Evolutionary conservation across 2,797 vertebrate species (phyloP).

Genomic region (Sebastiscus tertius): DNA sequence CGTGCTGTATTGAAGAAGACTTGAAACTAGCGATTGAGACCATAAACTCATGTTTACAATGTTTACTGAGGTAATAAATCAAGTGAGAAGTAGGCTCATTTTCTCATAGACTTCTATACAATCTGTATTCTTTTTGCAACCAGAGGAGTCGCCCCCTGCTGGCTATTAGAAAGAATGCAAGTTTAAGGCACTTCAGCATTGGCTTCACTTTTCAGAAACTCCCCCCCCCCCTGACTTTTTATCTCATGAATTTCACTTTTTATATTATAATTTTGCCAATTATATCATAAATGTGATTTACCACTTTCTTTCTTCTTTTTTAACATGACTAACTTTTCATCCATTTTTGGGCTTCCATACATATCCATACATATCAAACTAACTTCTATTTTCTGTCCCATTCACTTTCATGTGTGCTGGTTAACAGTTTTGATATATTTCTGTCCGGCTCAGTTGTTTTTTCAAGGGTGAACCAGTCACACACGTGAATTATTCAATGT

Average conservation of each 20-base stretch:
- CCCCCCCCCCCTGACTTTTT: not conserved
- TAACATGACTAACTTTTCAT: not conserved
- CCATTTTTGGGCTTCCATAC: not conserved
- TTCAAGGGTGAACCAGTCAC: conserved; percentile 33
- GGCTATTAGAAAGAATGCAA: too few relatives aligned
- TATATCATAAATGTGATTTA: not conserved
- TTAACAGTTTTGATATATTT: not conserved
- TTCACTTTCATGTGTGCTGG: not conserved
- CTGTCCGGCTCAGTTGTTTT: conserved; percentile 23
- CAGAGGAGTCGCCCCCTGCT: too few relatives aligned
- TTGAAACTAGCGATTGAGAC: too few relatives aligned
- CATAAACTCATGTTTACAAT: too few relatives aligned
- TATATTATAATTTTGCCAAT: too few relatives aligned
- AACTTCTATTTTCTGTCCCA: not conserved
- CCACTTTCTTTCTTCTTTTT: not conserved
- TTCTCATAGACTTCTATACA: too few relatives aligned
- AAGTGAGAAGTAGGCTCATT: too few relatives aligned
- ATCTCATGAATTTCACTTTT: not conserved
- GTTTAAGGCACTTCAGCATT: too few relatives aligned
- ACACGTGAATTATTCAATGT: conserved; percentile 29
- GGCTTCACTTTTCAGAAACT: too few relatives aligned
- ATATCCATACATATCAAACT: not conserved
- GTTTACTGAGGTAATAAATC: too few relatives aligned
- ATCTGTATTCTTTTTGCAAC: too few relatives aligned
- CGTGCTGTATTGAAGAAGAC: too few relatives aligned